These are phyloP conservation scores for Sympetrum striolatum DNA, from an alignment of 2,888 invertebrate genomes.

Conservation along the genomic window DNA sequence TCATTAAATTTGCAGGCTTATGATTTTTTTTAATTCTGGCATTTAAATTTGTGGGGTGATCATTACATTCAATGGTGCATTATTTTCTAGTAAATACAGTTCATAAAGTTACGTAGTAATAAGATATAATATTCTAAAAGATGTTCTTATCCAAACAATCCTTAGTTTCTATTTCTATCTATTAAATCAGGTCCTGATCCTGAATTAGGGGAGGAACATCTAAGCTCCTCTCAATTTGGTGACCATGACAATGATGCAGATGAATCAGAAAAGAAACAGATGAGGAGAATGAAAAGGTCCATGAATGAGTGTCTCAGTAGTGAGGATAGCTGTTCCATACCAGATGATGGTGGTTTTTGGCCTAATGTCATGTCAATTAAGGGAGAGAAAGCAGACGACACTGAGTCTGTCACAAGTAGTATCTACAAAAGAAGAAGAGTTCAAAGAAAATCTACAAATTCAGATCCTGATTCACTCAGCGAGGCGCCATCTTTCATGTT, in stretches of 20 bases:
- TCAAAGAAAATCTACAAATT: conserved; percentile 30
- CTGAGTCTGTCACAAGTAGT: conserved; percentile 3
- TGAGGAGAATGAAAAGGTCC: neutral
- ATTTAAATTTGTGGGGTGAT: too few relatives aligned
- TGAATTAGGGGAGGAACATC: conserved; percentile 1
- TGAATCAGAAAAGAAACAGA: neutral
- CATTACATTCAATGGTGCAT: too few relatives aligned
- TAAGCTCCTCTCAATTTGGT: conserved; percentile 10
- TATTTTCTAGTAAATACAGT: too few relatives aligned
- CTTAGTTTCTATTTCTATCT: neutral
- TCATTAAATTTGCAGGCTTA: too few relatives aligned
- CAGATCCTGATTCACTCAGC: conserved; percentile 10
- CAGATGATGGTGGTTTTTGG: conserved; percentile 23
- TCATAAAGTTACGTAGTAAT: neutral
- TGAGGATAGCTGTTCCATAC: conserved; percentile 28
- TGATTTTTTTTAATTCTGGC: too few relatives aligned
- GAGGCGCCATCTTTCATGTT: neutral
- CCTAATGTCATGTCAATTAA: neutral
- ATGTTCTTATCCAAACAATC: too few relatives aligned
- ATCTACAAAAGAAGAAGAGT: conserved; percentile 12
- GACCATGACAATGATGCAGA: neutral
- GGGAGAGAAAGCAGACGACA: conserved; percentile 3
- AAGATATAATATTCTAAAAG: too few relatives aligned
- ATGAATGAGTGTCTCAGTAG: conserved; percentile 3
- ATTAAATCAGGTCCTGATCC: neutral